Evolutionary conservation across 92 coral and sea anemone species (phyloP), one percentile per base, ranked within the genome.

Genomic region (Parazoanthus atlanticus): DNA sequence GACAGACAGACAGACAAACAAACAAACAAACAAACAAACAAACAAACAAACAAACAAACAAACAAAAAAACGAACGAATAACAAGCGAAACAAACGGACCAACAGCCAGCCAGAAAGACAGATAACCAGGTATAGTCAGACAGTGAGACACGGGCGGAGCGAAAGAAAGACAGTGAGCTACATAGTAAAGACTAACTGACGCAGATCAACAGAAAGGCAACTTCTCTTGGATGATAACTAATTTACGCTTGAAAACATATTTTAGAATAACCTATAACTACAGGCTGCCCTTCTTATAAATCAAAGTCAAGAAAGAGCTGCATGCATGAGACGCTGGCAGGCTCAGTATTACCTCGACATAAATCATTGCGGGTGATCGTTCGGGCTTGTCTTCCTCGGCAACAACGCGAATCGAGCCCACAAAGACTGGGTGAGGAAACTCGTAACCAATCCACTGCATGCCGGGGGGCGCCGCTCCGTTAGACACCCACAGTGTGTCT

Each of bases 391-490:
- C 99, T 49, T 90, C 94, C 75, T 97, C 99, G 11, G 95, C 78
- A 34, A 95, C 92, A 81, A 97, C 88, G 56, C 96, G 98, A 61
- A 97, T 90, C 16, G 99, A 97, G 49, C 96, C 98, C 25, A 97
- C 85, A 21, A 88, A 94, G 3, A 97, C 99, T 2, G 99, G 99
- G 47, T 90, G 46, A 11, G 94, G 93, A 84, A 97, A 97, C 73
- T 95, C 99, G 90, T 88, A 97, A 4, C 91, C 98, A 78, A 97
- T 89, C 99, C 99, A 97, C 93, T 97, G 99, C 97, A 94, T 95
- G 88, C 99, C 99, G 1, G 99, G 96, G 17, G 95, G 98, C 11
- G 99, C 97, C 2, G 93, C 95, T 31, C 99, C 99, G 61, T 97
- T 97, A 33, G 98, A 91, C 54, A 97, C 93, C 99, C 99, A 97